Evolutionary conservation across 2,888 invertebrate species (phyloP).

Genomic region (Nebria brevicollis): DNA sequence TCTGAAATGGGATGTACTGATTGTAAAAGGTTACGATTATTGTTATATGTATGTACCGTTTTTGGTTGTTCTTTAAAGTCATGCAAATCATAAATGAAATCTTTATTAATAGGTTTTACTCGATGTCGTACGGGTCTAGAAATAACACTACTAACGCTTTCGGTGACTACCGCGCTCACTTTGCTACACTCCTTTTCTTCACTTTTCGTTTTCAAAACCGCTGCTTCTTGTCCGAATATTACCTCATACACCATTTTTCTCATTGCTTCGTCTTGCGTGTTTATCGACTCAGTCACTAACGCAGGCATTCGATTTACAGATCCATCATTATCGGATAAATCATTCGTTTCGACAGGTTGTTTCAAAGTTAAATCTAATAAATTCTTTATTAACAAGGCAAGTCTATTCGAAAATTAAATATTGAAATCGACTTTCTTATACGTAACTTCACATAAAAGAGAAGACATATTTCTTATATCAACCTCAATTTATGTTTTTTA

Average conservation of each 20-base stretch:
- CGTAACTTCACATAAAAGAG: too few species aligned
- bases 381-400: background rate
- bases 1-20: slow-evolving; percentile 38
- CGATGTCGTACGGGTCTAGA: slow-evolving; percentile 72
- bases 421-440: too few species aligned
- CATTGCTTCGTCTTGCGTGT: slow-evolving; percentile 53
- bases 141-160: slow-evolving; percentile 49
- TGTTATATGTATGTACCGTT: slow-evolving; percentile 36
- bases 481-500: too few species aligned
- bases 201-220: slow-evolving; percentile 14
- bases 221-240: slow-evolving; percentile 56
- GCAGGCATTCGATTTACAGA: slow-evolving; percentile 16
- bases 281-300: background rate
- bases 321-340: slow-evolving; percentile 18
- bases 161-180: slow-evolving; percentile 8
- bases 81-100: slow-evolving; percentile 78
- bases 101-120: slow-evolving; percentile 72
- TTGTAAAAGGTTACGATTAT: slow-evolving; percentile 21
- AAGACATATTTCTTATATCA: too few species aligned
- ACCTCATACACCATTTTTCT: slow-evolving; percentile 61
- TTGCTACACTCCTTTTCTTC: slow-evolving; percentile 30
- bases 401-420: background rate
- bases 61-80: slow-evolving; percentile 52
- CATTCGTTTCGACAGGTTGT: background rate
- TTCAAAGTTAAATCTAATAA: slow-evolving; percentile 3